Percentiles rank a stretch among this genome's conserved stretches.
phyloP scores from a whole-genome alignment of 2,113 vertebrate genomes.

The Megaceryle torquata region DNA sequence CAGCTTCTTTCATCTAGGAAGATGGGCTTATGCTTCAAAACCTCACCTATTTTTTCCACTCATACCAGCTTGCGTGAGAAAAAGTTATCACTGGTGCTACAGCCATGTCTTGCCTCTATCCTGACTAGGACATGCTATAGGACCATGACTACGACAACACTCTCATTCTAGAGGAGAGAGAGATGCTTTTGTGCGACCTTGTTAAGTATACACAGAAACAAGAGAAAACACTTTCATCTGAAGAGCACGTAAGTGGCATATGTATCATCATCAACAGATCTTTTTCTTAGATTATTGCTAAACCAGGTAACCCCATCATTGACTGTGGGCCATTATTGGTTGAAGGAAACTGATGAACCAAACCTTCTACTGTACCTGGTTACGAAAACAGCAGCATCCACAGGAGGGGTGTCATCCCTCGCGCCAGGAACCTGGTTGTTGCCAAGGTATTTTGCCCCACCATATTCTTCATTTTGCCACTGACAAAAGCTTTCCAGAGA shows the following conservation, averaged over 20 bases:
- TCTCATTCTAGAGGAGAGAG: not conserved
- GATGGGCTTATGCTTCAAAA: not conserved
- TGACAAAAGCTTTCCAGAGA: constrained; percentile 96
- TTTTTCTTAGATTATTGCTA: not conserved
- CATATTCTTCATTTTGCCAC: constrained; percentile 94
- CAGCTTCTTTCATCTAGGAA: not conserved
- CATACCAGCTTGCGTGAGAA: not conserved
- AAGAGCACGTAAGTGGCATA: not conserved
- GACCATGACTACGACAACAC: accelerated
- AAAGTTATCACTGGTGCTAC: not conserved
- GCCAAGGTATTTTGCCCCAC: constrained; percentile 84
- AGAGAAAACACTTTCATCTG: not conserved
- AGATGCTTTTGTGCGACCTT: not conserved
- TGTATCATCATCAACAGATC: not conserved
- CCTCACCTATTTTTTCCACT: not conserved
- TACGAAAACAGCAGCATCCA: constrained; percentile 92
- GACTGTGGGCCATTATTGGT: not conserved
- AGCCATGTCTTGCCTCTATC: not conserved
- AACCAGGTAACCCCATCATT: not conserved
- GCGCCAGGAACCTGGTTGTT: constrained; percentile 90
- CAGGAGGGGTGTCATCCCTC: constrained; percentile 83
- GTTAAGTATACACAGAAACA: not conserved
- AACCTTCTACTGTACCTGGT: constrained; percentile 82
- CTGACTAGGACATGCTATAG: not conserved
- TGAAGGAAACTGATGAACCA: not conserved